These are phyloP conservation scores for human (Homo sapiens) DNA, from an alignment of 2,113 vertebrate genomes.

Conservation along the genomic window GRCh38 chr21:16186001-16186500, in stretches of 20 bases:
- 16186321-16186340: not conserved
- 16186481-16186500: not conserved
- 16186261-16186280: slow-evolving; percentile 32
- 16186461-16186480: not conserved
- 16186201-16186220: slow-evolving; percentile 19
- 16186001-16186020: not conserved
- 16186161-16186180: not conserved
- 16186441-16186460: not conserved
- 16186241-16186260: slow-evolving; percentile 27
- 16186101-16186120: not conserved
- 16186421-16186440: not conserved
- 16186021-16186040: not conserved
- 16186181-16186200: not conserved
- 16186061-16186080: slow-evolving; percentile 3
- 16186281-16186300: not conserved
- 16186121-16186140: not conserved
- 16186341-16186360: not conserved
- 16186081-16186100: not conserved
- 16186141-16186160: not conserved
- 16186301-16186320: not conserved
- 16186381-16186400: not conserved
- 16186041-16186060: not conserved
- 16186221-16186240: slow-evolving; percentile 45
- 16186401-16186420: not conserved
- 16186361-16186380: not conserved